Conservation (phyloP, 2,888 invertebrate species). For the Nephrotoma appendiculata region DNA sequence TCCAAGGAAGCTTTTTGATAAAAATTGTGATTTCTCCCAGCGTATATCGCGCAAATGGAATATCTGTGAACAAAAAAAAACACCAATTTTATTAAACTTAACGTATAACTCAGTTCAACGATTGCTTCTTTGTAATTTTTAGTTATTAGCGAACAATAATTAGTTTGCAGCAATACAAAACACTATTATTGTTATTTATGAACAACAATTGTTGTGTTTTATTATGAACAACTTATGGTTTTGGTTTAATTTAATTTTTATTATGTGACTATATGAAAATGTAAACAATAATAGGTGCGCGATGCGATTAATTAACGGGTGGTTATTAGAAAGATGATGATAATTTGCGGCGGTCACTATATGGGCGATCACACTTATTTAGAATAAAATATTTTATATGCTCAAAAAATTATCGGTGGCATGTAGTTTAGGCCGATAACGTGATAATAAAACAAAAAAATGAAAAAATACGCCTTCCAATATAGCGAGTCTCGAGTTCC, state of each 20-base stretch:
- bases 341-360: neutral
- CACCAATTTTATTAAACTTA: neutral
- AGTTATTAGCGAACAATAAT: neutral
- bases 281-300: neutral
- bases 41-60: conserved; percentile 78
- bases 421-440: too few relatives aligned
- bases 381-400: too few relatives aligned
- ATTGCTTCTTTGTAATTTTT: neutral
- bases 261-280: neutral
- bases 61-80: conserved; percentile 42
- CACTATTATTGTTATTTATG: neutral
- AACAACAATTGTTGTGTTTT: neutral
- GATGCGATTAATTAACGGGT: neutral
- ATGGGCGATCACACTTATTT: too few relatives aligned
- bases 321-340: neutral
- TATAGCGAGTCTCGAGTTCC: too few relatives aligned
- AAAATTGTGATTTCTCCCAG: conserved; percentile 78
- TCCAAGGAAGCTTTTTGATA: conserved; percentile 81
- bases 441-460: too few relatives aligned
- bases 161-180: neutral
- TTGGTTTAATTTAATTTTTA: neutral
- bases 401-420: too few relatives aligned
- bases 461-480: too few relatives aligned
- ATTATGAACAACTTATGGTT: neutral
- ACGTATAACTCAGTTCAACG: neutral